A percentile compares a stretch with the other conserved stretches of the same genome.
These are phyloP conservation scores for Acanthosoma haemorrhoidale DNA, from an alignment of 2,888 invertebrate genomes.

Conservation along the genomic window DNA sequence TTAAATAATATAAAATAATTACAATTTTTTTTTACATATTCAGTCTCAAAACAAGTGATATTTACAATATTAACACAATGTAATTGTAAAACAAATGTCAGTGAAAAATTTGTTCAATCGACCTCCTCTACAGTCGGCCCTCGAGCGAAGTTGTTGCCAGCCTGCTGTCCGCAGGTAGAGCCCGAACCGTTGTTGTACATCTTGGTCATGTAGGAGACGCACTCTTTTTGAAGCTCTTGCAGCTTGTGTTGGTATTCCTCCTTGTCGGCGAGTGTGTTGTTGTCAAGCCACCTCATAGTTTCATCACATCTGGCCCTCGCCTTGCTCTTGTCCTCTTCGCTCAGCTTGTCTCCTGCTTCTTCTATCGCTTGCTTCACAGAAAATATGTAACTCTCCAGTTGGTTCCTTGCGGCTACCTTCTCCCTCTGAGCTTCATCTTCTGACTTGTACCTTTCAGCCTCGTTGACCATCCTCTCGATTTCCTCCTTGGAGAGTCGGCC, in stretches of 20 bases:
- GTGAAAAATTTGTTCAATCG: conserved; percentile 44
- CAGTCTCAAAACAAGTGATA: background rate
- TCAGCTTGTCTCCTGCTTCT: conserved; percentile 46
- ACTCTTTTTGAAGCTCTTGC: conserved; percentile 47
- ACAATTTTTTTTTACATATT: too few species aligned
- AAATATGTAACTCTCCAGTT: conserved; percentile 47
- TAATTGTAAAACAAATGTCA: background rate
- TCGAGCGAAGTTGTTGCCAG: conserved; percentile 33
- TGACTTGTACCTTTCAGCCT: conserved; percentile 46
- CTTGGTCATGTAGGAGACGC: conserved; percentile 47
- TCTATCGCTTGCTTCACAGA: conserved; percentile 46
- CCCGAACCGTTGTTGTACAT: conserved; percentile 40
- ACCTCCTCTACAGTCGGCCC: conserved; percentile 52
- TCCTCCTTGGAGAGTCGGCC: conserved; percentile 50
- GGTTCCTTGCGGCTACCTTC: conserved; percentile 48
- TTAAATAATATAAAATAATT: too few species aligned
- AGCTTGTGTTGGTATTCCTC: conserved; percentile 50
- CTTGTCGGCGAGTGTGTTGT: conserved; percentile 49
- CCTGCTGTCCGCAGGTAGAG: conserved; percentile 42
- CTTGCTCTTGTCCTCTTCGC: conserved; percentile 46
- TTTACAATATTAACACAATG: background rate
- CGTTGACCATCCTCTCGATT: conserved; percentile 48
- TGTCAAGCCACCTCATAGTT: conserved; percentile 49
- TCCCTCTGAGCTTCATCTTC: conserved; percentile 47
- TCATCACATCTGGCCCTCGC: conserved; percentile 45